Conservation (phyloP, 1,140 invertebrate genomes). For the Leucophenga varia region DNA sequence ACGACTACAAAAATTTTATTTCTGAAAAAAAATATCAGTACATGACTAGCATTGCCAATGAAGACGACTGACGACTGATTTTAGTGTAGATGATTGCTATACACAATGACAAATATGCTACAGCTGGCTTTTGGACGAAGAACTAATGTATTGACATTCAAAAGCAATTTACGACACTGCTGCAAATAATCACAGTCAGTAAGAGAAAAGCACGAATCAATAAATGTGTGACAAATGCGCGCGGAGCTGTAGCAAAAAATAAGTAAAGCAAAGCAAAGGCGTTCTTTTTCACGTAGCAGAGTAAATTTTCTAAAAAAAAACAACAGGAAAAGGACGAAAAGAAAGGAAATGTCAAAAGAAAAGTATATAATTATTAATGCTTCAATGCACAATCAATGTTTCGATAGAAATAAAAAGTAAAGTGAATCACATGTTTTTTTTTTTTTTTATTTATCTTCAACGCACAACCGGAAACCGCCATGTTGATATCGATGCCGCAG, state of each 20-base stretch:
- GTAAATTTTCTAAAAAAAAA: no score
- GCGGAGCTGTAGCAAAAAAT: no score
- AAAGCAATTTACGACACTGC: conserved; percentile 29
- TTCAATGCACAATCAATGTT: conserved; percentile 47
- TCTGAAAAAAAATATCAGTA: no score
- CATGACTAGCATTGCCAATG: conserved; percentile 43
- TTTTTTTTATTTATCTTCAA: not conserved
- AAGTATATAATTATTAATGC: conserved; percentile 53
- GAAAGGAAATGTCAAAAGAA: conserved; percentile 10
- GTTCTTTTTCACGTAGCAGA: no score
- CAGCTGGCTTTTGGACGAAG: no score
- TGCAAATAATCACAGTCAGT: conserved; percentile 32
- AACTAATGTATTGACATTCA: conserved; percentile 1
- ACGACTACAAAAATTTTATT: no score
- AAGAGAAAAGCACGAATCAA: conserved; percentile 48
- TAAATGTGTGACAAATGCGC: conserved; percentile 47
- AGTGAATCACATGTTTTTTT: conserved; percentile 3
- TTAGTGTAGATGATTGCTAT: conserved; percentile 32
- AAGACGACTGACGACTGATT: conserved; percentile 34
- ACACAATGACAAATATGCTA: no score
- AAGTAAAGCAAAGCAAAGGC: no score
- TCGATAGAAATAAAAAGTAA: not conserved
- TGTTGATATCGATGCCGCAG: conserved; percentile 39
- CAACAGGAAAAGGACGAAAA: not conserved
- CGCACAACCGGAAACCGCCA: conserved; percentile 28